Evolutionary conservation across 2,113 vertebrate genomes (phyloP).

Genomic region (Scomber colias): DNA sequence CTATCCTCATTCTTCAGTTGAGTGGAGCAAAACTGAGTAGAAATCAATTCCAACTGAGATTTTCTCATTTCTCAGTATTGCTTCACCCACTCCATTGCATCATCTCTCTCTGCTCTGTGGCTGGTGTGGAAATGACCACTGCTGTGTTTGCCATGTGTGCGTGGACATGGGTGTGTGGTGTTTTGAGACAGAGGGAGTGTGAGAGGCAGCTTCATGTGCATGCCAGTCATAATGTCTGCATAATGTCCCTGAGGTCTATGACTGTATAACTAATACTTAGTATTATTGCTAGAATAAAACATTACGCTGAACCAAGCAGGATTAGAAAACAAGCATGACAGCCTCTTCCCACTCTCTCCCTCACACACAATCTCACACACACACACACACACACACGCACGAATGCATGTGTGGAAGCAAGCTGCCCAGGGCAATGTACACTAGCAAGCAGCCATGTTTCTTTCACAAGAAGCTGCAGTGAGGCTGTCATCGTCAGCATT

Average conservation of each 20-base stretch:
- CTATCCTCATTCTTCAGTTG: constrained; percentile 1
- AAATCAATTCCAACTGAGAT: constrained; percentile 47
- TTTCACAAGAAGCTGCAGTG: constrained; percentile 69
- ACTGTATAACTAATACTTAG: constrained; percentile 73
- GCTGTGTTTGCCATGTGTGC: constrained; percentile 20
- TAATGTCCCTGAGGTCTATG: constrained; percentile 65
- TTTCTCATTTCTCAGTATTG: constrained; percentile 52
- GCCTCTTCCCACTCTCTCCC: constrained; percentile 54
- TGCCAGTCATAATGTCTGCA: constrained; percentile 61
- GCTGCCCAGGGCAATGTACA: constrained; percentile 77
- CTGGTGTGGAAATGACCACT: constrained; percentile 49
- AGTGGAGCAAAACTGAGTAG: constrained; percentile 40
- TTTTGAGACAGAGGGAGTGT: neutral
- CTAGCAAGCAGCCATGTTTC: constrained; percentile 80
- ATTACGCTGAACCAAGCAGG: constrained; percentile 68
- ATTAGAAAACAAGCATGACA: constrained; percentile 77
- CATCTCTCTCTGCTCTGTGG: constrained; percentile 32
- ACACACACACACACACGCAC: constrained; percentile 37
- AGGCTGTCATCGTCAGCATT: constrained; percentile 68
- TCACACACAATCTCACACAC: constrained; percentile 4
- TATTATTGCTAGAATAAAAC: constrained; percentile 75
- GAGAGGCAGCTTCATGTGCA: constrained; percentile 42
- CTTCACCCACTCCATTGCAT: constrained; percentile 57
- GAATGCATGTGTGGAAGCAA: constrained; percentile 67
- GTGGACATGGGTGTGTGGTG: constrained; percentile 8